Evolutionary conservation across 2,113 vertebrate genomes (phyloP).

Genomic region (Kryptolebias marmoratus): DNA sequence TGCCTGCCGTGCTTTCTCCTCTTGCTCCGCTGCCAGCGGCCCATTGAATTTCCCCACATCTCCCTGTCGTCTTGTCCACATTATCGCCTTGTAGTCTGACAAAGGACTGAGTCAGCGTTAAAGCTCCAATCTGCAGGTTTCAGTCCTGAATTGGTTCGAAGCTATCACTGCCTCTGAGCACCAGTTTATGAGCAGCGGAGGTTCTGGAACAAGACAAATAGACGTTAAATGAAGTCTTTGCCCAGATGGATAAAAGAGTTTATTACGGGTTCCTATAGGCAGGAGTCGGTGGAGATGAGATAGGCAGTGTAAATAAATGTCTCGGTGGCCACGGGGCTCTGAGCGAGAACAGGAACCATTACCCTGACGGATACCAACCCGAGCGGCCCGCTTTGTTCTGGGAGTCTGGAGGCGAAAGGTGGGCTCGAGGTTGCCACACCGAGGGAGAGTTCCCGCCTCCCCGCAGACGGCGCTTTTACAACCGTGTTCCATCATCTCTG

Average conservation of each 20-base stretch:
- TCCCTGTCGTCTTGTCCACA: not conserved
- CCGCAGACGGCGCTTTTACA: conserved; percentile 54
- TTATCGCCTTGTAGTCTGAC: not conserved
- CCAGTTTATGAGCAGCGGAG: not conserved
- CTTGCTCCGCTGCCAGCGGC: not conserved
- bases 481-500: conserved; percentile 58
- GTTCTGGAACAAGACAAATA: not conserved
- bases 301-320: conserved; percentile 54
- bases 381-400: conserved; percentile 49
- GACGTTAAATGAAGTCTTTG: not conserved
- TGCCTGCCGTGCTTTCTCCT: conserved; percentile 2
- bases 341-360: conserved; percentile 55
- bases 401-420: conserved; percentile 34
- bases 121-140: not conserved
- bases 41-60: not conserved
- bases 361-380: conserved; percentile 60
- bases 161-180: no score
- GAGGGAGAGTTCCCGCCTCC: conserved; percentile 41
- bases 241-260: not conserved
- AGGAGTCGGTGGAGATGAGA: conserved; percentile 5
- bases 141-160: not conserved
- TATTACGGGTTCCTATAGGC: not conserved
- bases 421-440: conserved; percentile 38
- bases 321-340: conserved; percentile 43
- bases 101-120: not conserved